These are phyloP conservation scores for Galendromus occidentalis DNA, from an alignment of 1,140 invertebrate species.

Conservation along the genomic window DNA sequence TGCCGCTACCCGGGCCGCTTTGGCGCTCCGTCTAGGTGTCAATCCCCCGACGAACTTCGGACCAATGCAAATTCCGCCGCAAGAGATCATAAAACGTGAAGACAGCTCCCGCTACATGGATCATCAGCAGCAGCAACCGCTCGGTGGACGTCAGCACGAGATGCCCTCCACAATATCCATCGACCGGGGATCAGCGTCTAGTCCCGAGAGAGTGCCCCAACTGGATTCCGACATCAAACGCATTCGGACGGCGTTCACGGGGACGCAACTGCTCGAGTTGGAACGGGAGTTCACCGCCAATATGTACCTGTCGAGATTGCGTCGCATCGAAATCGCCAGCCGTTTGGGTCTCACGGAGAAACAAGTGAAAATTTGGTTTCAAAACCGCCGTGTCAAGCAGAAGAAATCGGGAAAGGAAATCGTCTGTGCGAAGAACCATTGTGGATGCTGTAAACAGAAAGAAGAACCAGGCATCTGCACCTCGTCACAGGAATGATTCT, in stretches of 20 bases:
- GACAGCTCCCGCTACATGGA: neutral
- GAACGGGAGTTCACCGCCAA: constrained; percentile 36
- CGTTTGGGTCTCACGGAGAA: constrained; percentile 60
- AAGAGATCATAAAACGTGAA: neutral
- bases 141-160: neutral
- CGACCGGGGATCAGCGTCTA: neutral
- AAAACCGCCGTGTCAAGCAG: constrained; percentile 33
- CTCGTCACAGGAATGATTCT: no score
- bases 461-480: no score
- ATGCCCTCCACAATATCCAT: neutral
- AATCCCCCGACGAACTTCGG: neutral
- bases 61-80: neutral
- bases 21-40: neutral
- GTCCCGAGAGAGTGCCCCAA: neutral
- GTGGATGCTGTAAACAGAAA: neutral
- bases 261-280: constrained; percentile 35
- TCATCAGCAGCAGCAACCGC: neutral
- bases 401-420: constrained; percentile 19
- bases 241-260: constrained; percentile 39
- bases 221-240: constrained; percentile 25
- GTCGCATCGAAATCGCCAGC: constrained; percentile 38
- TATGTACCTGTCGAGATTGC: constrained; percentile 37
- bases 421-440: constrained; percentile 1
- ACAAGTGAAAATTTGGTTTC: constrained; percentile 76
- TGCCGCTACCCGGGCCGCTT: neutral